Evolutionary conservation across 2,888 invertebrate species (phyloP), one percentile per base, ranked within the genome.

Genomic region (Pyrochroa serraticornis): DNA sequence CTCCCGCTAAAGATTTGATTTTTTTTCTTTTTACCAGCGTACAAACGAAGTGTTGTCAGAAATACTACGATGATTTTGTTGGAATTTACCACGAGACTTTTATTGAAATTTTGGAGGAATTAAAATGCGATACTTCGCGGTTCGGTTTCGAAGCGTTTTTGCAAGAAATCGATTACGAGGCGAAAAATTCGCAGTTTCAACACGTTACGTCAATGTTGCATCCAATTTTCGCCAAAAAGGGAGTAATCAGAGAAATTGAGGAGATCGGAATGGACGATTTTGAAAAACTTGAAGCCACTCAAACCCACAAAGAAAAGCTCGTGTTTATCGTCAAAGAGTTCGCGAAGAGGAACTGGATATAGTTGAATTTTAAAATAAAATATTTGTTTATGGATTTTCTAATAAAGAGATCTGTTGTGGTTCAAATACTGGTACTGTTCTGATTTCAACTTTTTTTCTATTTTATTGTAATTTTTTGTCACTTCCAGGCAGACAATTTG

Each of bases 21-120:
- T 85, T 86, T 58, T 80, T 84, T 36, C 51, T 86, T 3, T 79
- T 81, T 10, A 76, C 81, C 0, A 85, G 85, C 60, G 76, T 83
- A 0, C 73, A 78, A 9, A 63, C 68, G 1, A 64, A 73, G 0
- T 73, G 82, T 0, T 63, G 81, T 7, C 74, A 75, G 1, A 54
- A 78, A 6, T 71, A 82, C 46, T 73, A 78, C 32, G 77, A 83
- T 2, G 75, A 80, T 14, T 74, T 85, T 3, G 60, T 85, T 0
- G 68, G 77, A 48, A 69, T 79, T 0, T 85, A 85, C 65, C 81
- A 83, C 62, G 72, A 79, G 0, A 74, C 74, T 0, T 79, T 85
- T 35, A 63, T 82, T 1, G 50, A 73, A 0, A 69, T 73, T 6
- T 65, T 85, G 13, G 64, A 70, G 12, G 66, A 70, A 8, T 62